Conservation (phyloP, 2,888 invertebrate species). For the Phymatocera aterrima region DNA sequence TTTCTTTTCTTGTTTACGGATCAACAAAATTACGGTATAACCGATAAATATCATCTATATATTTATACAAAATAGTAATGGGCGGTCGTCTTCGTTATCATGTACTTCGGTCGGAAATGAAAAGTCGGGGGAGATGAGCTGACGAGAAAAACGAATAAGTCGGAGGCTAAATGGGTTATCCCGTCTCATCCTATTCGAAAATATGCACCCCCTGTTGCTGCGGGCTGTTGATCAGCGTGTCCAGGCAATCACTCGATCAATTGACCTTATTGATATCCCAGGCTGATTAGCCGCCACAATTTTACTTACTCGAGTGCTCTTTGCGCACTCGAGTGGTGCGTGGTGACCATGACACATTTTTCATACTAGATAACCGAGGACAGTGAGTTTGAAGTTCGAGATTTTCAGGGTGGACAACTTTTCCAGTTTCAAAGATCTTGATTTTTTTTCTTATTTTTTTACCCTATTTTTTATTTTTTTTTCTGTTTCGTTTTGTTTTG, state of each 20-base stretch:
- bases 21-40: no score
- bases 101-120: background rate
- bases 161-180: constrained; percentile 14
- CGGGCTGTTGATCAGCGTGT: constrained; percentile 30
- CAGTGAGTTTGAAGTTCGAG: background rate
- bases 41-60: no score
- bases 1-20: no score
- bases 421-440: no score
- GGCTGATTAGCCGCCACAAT: background rate
- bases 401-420: background rate
- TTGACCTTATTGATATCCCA: constrained; percentile 33
- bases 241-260: constrained; percentile 40
- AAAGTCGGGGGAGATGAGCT: background rate
- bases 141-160: constrained; percentile 8
- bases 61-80: no score
- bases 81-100: background rate
- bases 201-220: constrained; percentile 28
- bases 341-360: constrained; percentile 30
- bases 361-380: background rate
- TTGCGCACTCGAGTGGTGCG: constrained; percentile 17
- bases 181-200: constrained; percentile 4
- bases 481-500: background rate
- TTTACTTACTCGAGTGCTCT: constrained; percentile 28
- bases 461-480: background rate
- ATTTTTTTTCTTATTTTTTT: no score